phyloP scores from a whole-genome alignment of 2,113 vertebrate species.

The Macquaria australasica region DNA sequence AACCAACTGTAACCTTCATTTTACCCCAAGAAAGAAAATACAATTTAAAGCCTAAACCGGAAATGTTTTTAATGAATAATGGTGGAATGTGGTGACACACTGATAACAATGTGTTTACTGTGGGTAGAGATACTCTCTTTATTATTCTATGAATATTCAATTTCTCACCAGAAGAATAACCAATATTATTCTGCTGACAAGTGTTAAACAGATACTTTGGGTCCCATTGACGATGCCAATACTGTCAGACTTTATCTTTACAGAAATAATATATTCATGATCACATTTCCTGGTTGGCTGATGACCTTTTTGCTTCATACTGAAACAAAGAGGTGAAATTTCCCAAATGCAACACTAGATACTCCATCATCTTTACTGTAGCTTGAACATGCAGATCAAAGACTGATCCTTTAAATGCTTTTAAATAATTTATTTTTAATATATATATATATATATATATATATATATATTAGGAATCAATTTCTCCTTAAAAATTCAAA shows the following conservation, averaged over 20 bases:
- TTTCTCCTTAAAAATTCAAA: background rate
- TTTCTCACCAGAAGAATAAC: background rate
- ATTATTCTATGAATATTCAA: background rate
- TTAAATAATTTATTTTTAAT: background rate
- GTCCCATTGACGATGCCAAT: background rate
- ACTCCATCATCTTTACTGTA: background rate
- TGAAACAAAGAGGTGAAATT: background rate
- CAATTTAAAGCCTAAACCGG: background rate
- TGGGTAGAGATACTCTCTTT: background rate
- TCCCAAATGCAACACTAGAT: background rate
- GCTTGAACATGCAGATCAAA: background rate
- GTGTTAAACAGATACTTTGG: background rate
- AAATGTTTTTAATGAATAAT: background rate
- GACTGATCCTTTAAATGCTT: background rate
- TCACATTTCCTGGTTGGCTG: background rate
- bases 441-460: background rate
- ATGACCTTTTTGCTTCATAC: background rate
- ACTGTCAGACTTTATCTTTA: background rate
- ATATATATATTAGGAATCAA: background rate
- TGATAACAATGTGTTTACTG: background rate
- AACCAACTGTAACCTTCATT: background rate
- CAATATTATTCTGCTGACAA: background rate
- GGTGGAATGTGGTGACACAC: background rate
- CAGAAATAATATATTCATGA: background rate
- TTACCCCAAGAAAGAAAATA: background rate